Conservation (phyloP, 2,113 vertebrate genomes). For the Sturnira hondurensis region DNA sequence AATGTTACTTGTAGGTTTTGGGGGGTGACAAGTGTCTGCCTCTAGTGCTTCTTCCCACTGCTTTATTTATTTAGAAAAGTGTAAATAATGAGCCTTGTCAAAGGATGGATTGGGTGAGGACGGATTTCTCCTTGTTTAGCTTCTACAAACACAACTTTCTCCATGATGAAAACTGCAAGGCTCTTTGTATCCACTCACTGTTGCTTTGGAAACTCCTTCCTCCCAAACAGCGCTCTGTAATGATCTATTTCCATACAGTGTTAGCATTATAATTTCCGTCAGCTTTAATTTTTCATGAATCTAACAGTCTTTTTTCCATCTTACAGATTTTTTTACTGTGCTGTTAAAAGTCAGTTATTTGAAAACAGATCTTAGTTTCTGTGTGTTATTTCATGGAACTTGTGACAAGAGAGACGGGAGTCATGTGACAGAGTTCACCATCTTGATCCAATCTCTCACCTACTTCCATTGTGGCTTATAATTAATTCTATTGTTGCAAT, state of each 20-base stretch:
- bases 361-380: not conserved
- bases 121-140: not conserved
- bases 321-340: not conserved
- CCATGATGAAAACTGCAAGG: not conserved
- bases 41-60: not conserved
- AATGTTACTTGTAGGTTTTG: not conserved
- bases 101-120: not conserved
- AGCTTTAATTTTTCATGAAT: slow-evolving; percentile 19
- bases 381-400: not conserved
- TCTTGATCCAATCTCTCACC: not conserved
- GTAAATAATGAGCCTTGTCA: not conserved
- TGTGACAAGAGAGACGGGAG: not conserved
- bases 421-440: not conserved
- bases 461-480: not conserved
- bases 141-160: not conserved
- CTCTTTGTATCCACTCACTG: not conserved
- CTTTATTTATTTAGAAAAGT: not conserved
- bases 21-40: too few relatives aligned
- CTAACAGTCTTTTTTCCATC: not conserved
- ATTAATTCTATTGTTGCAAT: not conserved
- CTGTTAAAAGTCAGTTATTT: slow-evolving; percentile 14
- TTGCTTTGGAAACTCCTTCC: not conserved
- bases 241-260: not conserved
- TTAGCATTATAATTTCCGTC: not conserved
- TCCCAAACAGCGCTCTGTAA: not conserved